phyloP scores from a whole-genome alignment of 1,140 invertebrate genomes.

The Telenomus remus region DNA sequence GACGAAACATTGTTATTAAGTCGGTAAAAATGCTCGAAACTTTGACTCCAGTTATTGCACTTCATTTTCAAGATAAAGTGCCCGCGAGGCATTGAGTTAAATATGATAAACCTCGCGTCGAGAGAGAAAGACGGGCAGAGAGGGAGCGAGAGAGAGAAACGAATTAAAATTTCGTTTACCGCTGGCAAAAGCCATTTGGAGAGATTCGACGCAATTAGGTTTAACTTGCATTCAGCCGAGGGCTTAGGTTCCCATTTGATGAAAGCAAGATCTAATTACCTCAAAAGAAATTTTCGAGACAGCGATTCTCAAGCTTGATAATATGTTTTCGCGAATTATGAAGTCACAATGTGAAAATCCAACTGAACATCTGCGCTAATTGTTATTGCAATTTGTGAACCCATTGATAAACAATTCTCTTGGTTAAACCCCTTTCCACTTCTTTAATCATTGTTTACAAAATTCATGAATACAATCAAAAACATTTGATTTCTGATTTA shows the following conservation, averaged over 20 bases:
- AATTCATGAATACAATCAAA: too few relatives aligned
- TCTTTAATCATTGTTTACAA: too few relatives aligned
- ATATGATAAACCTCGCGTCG: conserved; percentile 28
- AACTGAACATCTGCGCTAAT: too few relatives aligned
- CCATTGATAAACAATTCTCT: too few relatives aligned
- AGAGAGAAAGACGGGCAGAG: too few relatives aligned
- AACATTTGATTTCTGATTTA: conserved; percentile 61
- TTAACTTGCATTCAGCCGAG: conserved; percentile 5
- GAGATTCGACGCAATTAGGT: conserved; percentile 31
- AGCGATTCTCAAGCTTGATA: not conserved
- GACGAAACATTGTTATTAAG: conserved; percentile 30
- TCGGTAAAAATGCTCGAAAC: conserved; percentile 18
- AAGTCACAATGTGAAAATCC: too few relatives aligned
- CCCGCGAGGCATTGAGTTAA: conserved; percentile 12
- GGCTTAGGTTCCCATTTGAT: conserved; percentile 19
- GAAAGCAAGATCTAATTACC: conserved; percentile 13
- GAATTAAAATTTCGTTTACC: conserved; percentile 19
- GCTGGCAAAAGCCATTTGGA: conserved; percentile 21
- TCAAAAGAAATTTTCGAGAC: conserved; percentile 7
- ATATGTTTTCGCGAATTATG: too few relatives aligned
- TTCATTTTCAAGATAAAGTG: conserved; percentile 21
- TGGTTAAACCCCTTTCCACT: too few relatives aligned
- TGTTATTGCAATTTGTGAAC: too few relatives aligned
- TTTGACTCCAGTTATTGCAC: conserved; percentile 8
- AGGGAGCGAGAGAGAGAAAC: not conserved